Conservation (phyloP, 2,113 vertebrate species). For the Gasterosteus nipponicus region DNA sequence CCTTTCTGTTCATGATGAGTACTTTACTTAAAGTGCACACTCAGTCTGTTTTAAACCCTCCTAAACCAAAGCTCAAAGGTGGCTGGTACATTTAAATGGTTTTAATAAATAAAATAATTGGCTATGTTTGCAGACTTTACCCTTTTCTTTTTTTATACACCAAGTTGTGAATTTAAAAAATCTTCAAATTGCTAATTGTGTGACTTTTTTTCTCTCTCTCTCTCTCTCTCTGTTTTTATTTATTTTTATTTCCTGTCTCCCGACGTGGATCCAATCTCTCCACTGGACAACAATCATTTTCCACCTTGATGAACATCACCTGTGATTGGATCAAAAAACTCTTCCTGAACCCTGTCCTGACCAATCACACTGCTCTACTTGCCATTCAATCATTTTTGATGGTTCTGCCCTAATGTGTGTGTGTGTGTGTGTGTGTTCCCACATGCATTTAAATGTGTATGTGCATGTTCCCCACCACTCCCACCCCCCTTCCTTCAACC, state of each 20-base stretch:
- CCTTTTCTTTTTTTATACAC: constrained; percentile 30
- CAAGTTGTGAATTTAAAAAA: constrained; percentile 63
- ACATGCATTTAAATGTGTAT: constrained; percentile 13
- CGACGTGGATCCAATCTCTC: constrained; percentile 88
- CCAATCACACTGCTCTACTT: constrained; percentile 86
- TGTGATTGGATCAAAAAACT: constrained; percentile 73
- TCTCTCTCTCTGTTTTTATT: constrained; percentile 51
- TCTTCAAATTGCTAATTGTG: constrained; percentile 83
- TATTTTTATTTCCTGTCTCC: constrained; percentile 80
- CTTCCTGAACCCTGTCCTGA: constrained; percentile 81
- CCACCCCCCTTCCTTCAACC: constrained; percentile 76
- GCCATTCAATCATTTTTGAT: constrained; percentile 84
- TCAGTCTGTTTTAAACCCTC: constrained; percentile 36
- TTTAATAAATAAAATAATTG: constrained; percentile 1
- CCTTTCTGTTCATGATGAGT: constrained; percentile 45
- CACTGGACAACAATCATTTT: constrained; percentile 86
- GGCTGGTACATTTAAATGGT: not conserved
- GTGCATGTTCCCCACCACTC: constrained; percentile 62
- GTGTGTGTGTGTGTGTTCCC: not conserved
- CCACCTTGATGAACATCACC: constrained; percentile 65
- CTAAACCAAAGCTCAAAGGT: constrained; percentile 10
- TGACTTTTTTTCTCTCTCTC: constrained; percentile 82
- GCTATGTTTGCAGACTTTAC: constrained; percentile 42
- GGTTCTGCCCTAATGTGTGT: constrained; percentile 64
- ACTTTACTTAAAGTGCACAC: constrained; percentile 56